Conservation (phyloP, 2,888 invertebrate genomes). For the Pecten maximus region DNA sequence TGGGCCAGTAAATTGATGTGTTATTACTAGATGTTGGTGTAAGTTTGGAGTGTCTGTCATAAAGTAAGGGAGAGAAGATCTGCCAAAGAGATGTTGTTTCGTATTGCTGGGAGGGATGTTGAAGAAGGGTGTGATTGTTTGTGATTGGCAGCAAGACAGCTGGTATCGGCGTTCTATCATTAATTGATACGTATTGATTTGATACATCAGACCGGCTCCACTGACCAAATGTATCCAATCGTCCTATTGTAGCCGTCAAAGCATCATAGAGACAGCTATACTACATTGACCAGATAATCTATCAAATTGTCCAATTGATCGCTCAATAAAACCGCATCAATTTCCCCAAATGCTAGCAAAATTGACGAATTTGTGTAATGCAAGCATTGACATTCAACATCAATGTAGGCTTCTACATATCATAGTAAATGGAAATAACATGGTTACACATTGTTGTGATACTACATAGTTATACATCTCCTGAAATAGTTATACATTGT, state of each 20-base stretch:
- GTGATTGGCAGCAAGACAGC: constrained; percentile 11
- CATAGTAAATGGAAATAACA: not conserved
- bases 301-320: constrained; percentile 35
- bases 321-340: constrained; percentile 33
- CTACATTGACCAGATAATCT: constrained; percentile 27
- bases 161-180: not conserved
- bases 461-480: not conserved
- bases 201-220: not conserved
- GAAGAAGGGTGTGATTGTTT: not conserved
- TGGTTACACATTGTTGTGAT: not conserved
- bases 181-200: constrained; percentile 24
- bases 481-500: too few species aligned
- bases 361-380: constrained; percentile 16
- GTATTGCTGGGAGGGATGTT: not conserved
- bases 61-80: too few species aligned
- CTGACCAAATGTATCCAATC: constrained; percentile 25
- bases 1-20: too few species aligned
- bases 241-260: constrained; percentile 26
- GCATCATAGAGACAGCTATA: constrained; percentile 20
- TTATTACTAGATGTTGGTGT: too few species aligned
- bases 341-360: constrained; percentile 11
- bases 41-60: too few species aligned
- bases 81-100: too few species aligned
- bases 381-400: not conserved
- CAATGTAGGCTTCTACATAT: not conserved